A percentile compares a stretch with the other conserved stretches of the same genome.
Evolutionary conservation across 2,113 vertebrate genomes (phyloP).

Genomic region (Clarias gariepinus): DNA sequence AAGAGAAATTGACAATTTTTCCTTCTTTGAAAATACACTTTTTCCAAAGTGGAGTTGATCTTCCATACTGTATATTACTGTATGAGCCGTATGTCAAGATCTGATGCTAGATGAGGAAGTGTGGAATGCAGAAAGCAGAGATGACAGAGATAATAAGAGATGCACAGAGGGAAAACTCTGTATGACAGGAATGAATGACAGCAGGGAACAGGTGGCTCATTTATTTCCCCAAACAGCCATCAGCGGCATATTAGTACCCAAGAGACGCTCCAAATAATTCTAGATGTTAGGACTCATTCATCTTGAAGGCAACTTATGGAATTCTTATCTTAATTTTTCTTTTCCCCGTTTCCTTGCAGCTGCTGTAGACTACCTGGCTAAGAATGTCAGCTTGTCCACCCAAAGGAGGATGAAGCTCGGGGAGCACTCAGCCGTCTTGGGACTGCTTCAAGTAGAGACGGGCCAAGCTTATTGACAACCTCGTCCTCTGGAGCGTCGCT

Average conservation of each 20-base stretch:
- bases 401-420: conserved; percentile 95
- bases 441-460: conserved; percentile 93
- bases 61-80: neutral
- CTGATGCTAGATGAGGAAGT: conserved; percentile 77
- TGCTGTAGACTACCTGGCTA: conserved; percentile 94
- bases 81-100: conserved; percentile 65
- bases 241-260: conserved; percentile 15
- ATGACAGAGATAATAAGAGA: conserved; percentile 86
- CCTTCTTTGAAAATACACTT: neutral
- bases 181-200: conserved; percentile 77
- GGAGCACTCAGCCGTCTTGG: conserved; percentile 92
- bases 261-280: conserved; percentile 11
- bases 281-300: neutral
- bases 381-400: conserved; percentile 92
- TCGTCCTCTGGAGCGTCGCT: conserved; percentile 12
- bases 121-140: conserved; percentile 83
- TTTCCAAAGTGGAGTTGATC: conserved; percentile 7
- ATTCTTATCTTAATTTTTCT: conserved; percentile 10
- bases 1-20: neutral
- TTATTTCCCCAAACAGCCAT: conserved; percentile 29
- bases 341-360: conserved; percentile 67
- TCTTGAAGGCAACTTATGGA: conserved; percentile 4
- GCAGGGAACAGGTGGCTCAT: conserved; percentile 52
- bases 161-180: conserved; percentile 74
- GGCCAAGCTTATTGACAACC: conserved; percentile 88